Evolutionary conservation across 2,113 vertebrate genomes (phyloP), one percentile per base, ranked within the genome.

Genomic region (Picathartes gymnocephalus): DNA sequence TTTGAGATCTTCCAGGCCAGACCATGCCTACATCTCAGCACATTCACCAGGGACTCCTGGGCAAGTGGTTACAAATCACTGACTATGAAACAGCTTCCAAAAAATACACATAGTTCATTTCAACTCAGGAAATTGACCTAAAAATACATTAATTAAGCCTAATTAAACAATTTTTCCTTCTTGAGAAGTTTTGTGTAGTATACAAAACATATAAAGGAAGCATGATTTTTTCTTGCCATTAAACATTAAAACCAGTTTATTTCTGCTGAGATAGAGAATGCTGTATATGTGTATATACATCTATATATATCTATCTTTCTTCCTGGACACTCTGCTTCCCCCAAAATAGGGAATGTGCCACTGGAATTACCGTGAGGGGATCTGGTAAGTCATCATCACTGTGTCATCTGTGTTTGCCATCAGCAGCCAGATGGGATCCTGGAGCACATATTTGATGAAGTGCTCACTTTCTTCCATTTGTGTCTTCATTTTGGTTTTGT

Each of bases 361-460:
- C 2, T 27, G 54, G n/a, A 31, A 79, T 98, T 97, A 99, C 99
- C 99, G 96, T 77, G 98, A 95, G 7, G 99, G 99, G 92, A 99
- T 96, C 96, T 99, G 99, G 97, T 99, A 99, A 0, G 98, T 99
- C 99, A 99, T 99, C 99, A 99, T 99, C 91, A 98, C 91, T 4
- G 98, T 96, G 83, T 99, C 98, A 30, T 99, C 98, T 5, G 98
- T 77, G 31, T 99, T 98, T 10, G 99, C 98, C 98, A 98, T 98
- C 74, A 99, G 96, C 90, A 99, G 97, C 99, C 99, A 99, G 73
- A 99, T 95, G 3, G 99, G 99, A 93, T 99, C 98, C 96, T 99
- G 99, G 7, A 98, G 98, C n/a, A 98, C 98, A 6, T 94, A 98
- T 58, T 98, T 98, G 64, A 98, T 96, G 65, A 98, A 96, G 62